Percentiles rank a stretch among this genome's conserved stretches.
Conservation (phyloP, 1,140 invertebrate genomes). For the Aphaenogaster floridana region DNA sequence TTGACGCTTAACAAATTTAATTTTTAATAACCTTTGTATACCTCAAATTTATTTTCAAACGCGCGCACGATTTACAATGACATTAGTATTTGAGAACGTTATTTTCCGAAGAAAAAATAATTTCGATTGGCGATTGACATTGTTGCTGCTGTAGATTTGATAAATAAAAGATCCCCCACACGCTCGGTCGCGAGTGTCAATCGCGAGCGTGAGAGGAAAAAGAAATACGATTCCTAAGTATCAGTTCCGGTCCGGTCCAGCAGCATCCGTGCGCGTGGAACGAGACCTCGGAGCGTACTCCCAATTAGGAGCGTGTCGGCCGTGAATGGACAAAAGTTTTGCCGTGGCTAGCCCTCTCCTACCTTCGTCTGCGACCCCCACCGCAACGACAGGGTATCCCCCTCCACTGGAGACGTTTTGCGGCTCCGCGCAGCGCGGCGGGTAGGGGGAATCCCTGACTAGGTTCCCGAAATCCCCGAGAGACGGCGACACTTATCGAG, state of each 20-base stretch:
- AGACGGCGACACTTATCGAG: conserved; percentile 84
- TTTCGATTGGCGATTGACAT: background rate
- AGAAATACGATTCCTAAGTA: conserved; percentile 55
- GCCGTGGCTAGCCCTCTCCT: conserved; percentile 68
- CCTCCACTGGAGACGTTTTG: conserved; percentile 25
- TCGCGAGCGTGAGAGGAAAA: conserved; percentile 12
- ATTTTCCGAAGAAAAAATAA: background rate
- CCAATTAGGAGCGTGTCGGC: conserved; percentile 79
- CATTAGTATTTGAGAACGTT: background rate
- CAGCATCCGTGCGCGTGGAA: conserved; percentile 76
- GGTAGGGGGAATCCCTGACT: conserved; percentile 80
- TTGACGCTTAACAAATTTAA: conserved; percentile 44
- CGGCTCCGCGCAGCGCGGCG: conserved; percentile 44
- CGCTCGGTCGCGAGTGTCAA: background rate
- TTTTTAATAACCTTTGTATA: conserved; percentile 13
- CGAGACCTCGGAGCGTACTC: conserved; percentile 78
- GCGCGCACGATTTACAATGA: background rate
- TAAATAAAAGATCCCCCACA: background rate
- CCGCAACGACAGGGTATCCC: conserved; percentile 29
- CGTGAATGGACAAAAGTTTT: conserved; percentile 85
- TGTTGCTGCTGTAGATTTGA: background rate
- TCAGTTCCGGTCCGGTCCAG: conserved; percentile 61
- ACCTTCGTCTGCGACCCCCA: conserved; percentile 26
- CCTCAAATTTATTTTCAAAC: conserved; percentile 18
- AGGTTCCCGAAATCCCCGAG: conserved; percentile 84